Evolutionary conservation across 2,113 vertebrate species (phyloP), one percentile per base, ranked within the genome.

Genomic region (Ivindomyrus marchei): DNA sequence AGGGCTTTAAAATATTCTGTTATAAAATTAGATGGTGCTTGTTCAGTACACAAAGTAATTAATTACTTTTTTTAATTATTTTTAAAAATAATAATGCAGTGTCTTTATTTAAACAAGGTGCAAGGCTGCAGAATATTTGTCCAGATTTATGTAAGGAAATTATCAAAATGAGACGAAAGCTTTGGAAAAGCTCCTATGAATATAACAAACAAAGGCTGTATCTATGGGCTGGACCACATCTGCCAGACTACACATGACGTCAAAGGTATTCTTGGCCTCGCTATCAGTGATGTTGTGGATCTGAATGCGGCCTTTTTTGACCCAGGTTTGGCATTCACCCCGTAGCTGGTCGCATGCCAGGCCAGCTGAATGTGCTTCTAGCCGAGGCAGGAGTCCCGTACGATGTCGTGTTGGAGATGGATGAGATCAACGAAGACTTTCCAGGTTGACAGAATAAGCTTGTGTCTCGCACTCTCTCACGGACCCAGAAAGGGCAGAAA

Each of bases 341-440:
- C 4, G 98, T 99, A 49, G 98, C 98, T 21, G 98, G 98, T 17
- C 97, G 97, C 52, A 99, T 99, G 98, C 98, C 98, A 13, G 98
- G 98, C 88, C 98, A 99, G 94, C 96, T 99, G 91, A 99, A 99
- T 0, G 98, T 99, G 7, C 97, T 99, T 17, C 92, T 99, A 91
- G 98, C 98, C 45, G 98, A 99, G 92, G 98, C 98, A 36, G 98
- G 98, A 0, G 98, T 99, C 92, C 98, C 98, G 0, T 99, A 99
- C 42, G 98, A 99, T 90, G 96, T 99, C 91, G 98, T 99, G 39
- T 92, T 99, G 93, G 98, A 99, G 94, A 99, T 99, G 98, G 98
- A 99, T 31, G 98, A 99, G 94, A 98, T 99, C 94, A 99, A 99
- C 19, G 94, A 97, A 0, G 98, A 99, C 93, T 99, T 99, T 93